Evolutionary conservation across 1,140 invertebrate genomes (phyloP), one percentile per base, ranked within the genome.

Genomic region (Drosophila athabasca): DNA sequence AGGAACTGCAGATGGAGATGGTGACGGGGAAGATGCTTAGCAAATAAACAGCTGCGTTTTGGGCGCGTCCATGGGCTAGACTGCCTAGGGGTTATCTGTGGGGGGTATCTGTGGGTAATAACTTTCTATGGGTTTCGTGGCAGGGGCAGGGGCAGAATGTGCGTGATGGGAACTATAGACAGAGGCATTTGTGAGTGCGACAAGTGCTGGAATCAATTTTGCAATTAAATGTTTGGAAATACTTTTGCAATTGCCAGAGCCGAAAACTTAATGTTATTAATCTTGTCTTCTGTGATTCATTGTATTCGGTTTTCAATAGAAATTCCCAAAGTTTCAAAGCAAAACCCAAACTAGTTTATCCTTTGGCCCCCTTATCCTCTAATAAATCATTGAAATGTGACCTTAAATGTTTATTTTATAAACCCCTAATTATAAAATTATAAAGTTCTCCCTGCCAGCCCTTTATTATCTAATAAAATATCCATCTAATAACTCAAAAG

Each of bases 401-500:
- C 9, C 9, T 13, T 11, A 13, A 39, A 39, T 11, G 35, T 9
- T 13, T 0, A 57, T 48, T 0, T 22, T 43, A 69, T 58, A 57
- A 52, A 69, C 29, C 3, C 29, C 29, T 31, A 31, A 69, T 69
- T 69, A 58, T 69, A 69, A 58, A 69, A 35, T 69, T 69, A 31
- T 69, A 69, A 68, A 68, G 35, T 69, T 57, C 15, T 29, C 17
- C 64, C 66, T 26, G 43, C 19, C 13, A 41, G 53, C 51, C 66
- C 64, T 57, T 35, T 13, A 69, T 69, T 69, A 69, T 2, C 31
- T 69, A 69, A 69, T 68, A 51, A 35, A 68, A 69, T 69, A 69
- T 68, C 41, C 68, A 65, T 69, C 67, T 69, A 69, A 69, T 69
- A 69, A 69, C 65, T 69, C 45, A 43, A 69, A 64, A 69, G 65